phyloP scores from a whole-genome alignment of 2,113 vertebrate species.

The Mormyrus iriodes region DNA sequence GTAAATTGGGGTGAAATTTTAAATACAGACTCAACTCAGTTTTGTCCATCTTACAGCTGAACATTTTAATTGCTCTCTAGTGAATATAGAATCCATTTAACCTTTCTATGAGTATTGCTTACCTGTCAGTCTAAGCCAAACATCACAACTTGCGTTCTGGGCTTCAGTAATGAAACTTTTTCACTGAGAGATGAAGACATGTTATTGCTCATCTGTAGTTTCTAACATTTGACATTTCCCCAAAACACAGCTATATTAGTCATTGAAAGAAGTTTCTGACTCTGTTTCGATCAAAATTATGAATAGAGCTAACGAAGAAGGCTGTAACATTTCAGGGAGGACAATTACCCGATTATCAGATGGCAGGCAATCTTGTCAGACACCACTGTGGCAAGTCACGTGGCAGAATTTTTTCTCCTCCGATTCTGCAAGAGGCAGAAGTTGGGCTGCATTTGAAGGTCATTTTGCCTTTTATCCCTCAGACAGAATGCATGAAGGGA shows the following conservation, averaged over 20 bases:
- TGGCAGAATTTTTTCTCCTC: neutral
- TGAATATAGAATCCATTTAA: neutral
- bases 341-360: neutral
- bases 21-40: neutral
- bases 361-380: neutral
- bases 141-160: neutral
- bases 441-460: neutral
- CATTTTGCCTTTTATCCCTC: neutral
- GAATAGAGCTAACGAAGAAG: neutral
- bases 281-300: neutral
- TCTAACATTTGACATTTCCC: neutral
- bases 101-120: neutral
- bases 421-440: neutral
- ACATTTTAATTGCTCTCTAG: slow-evolving; percentile 1
- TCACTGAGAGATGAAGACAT: neutral
- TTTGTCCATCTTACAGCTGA: neutral
- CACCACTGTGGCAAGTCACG: neutral
- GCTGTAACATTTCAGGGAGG: neutral
- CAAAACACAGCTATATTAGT: neutral
- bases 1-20: neutral
- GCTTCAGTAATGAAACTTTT: neutral
- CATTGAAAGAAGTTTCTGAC: neutral
- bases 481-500: neutral
- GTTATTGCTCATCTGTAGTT: neutral
- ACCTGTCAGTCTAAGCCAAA: neutral